Conservation (phyloP, 2,888 invertebrate species). For the Caenorhabditis angaria region DNA sequence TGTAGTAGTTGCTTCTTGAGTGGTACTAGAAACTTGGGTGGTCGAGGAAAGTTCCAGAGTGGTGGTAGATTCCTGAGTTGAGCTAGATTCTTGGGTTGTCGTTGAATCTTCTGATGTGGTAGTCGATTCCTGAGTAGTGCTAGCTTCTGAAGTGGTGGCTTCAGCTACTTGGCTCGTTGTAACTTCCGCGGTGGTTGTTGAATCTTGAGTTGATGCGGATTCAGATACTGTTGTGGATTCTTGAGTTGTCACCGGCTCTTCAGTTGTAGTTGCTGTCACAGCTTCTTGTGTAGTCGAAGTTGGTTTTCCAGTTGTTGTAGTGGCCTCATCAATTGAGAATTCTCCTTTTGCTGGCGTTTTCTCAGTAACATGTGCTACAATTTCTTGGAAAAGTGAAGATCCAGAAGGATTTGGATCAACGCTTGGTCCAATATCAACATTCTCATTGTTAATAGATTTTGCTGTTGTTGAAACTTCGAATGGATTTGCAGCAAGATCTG, state of each 20-base stretch:
- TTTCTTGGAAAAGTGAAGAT: conserved; percentile 43
- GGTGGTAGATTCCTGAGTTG: conserved; percentile 6
- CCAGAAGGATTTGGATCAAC: conserved; percentile 47
- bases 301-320: background rate
- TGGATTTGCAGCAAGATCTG: conserved; percentile 33
- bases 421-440: conserved; percentile 47
- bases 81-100: background rate
- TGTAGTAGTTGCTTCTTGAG: conserved; percentile 8
- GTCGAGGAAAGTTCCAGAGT: conserved; percentile 9
- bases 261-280: conserved; percentile 22
- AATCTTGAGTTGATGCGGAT: background rate
- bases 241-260: background rate
- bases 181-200: background rate
- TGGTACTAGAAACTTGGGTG: background rate
- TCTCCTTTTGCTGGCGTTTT: background rate
- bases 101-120: conserved; percentile 12
- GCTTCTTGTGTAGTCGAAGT: conserved; percentile 43
- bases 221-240: background rate
- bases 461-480: conserved; percentile 22
- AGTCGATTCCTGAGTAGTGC: conserved; percentile 3
- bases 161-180: background rate
- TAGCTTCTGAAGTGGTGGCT: background rate
- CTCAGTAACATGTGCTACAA: conserved; percentile 24
- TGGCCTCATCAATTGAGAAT: conserved; percentile 6
- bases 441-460: conserved; percentile 40